Percentiles rank a stretch among this genome's conserved stretches.
Evolutionary conservation across 2,113 vertebrate genomes (phyloP).

Genomic region (Carassius gibelio): DNA sequence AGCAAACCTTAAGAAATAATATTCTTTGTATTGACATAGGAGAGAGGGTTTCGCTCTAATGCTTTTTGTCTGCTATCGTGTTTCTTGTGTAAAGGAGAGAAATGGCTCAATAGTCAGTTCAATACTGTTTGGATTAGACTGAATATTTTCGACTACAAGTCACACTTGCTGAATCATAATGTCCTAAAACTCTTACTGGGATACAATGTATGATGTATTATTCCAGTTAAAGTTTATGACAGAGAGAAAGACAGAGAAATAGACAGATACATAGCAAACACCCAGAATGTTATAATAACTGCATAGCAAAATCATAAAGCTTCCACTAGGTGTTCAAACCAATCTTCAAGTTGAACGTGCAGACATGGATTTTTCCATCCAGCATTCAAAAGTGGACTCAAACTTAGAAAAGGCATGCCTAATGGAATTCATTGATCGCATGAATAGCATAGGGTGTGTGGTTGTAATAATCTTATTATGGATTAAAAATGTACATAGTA

Average conservation of each 20-base stretch:
- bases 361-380: slow-evolving; percentile 2
- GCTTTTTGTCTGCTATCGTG: background rate
- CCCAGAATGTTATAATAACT: background rate
- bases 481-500: slow-evolving; percentile 3
- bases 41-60: background rate
- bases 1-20: too few relatives aligned
- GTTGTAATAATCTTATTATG: slow-evolving; percentile 11
- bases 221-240: background rate
- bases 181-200: slow-evolving; percentile 9
- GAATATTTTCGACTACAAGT: slow-evolving; percentile 27
- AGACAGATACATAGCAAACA: background rate
- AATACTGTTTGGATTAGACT: slow-evolving; percentile 40
- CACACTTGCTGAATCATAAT: slow-evolving; percentile 37
- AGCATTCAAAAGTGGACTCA: slow-evolving; percentile 22
- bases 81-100: background rate
- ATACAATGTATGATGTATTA: background rate
- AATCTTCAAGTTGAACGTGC: background rate
- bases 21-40: background rate
- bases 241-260: background rate
- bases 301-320: background rate
- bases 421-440: slow-evolving; percentile 43
- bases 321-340: background rate
- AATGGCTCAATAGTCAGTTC: slow-evolving; percentile 25
- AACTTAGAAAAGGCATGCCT: slow-evolving; percentile 16
- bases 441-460: slow-evolving; percentile 34